Evolutionary conservation across 2,113 vertebrate species (phyloP).

Genomic region (Apodemus sylvaticus): DNA sequence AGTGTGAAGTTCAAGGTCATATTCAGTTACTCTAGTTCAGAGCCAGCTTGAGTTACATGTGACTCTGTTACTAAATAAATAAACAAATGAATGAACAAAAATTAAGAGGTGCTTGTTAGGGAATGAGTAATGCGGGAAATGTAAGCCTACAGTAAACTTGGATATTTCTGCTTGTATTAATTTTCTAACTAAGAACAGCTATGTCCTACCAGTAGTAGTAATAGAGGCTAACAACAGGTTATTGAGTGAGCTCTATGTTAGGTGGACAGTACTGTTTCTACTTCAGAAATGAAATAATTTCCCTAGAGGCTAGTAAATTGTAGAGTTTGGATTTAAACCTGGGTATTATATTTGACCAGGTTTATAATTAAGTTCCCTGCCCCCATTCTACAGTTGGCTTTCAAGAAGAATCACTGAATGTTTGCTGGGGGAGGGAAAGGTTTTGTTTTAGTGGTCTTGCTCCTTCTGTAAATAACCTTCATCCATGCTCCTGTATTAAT

Average conservation of each 20-base stretch:
- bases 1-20: neutral
- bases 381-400: neutral
- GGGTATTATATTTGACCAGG: neutral
- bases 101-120: neutral
- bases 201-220: neutral
- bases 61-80: neutral
- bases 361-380: neutral
- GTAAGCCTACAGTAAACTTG: neutral
- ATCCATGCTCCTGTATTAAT: neutral
- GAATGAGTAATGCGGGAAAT: neutral
- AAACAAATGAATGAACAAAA: neutral
- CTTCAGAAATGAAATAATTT: constrained; percentile 49
- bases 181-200: constrained; percentile 17
- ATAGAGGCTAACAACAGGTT: neutral
- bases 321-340: neutral
- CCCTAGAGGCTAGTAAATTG: neutral
- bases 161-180: neutral
- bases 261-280: neutral
- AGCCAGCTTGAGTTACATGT: neutral
- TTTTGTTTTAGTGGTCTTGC: neutral
- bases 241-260: neutral
- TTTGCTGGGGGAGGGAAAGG: neutral
- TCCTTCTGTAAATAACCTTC: neutral
- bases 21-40: neutral
- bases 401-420: neutral